These are phyloP conservation scores for Aradophagus sp. DNA, from an alignment of 1,140 invertebrate genomes.

Conservation along the genomic window DNA sequence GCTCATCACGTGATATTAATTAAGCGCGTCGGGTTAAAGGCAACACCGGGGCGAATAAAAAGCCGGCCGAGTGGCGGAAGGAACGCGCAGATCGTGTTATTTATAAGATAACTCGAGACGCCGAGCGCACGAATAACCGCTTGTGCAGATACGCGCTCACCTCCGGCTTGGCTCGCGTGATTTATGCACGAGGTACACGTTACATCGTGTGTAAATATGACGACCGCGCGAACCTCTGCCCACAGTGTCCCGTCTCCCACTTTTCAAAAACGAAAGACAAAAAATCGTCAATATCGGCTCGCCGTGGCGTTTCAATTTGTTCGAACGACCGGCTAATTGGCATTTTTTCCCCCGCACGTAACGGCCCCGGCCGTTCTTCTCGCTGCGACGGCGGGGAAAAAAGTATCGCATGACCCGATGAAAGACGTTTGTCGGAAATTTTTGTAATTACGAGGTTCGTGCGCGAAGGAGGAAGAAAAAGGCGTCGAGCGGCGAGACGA, in stretches of 20 bases:
- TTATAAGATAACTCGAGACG: constrained; percentile 65
- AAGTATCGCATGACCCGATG: constrained; percentile 24
- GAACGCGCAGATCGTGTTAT: constrained; percentile 71
- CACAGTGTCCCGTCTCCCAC: constrained; percentile 4
- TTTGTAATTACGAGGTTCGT: constrained; percentile 47
- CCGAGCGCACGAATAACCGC: constrained; percentile 25
- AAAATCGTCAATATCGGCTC: too few relatives aligned
- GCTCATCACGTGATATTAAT: constrained; percentile 74
- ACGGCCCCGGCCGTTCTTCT: too few relatives aligned
- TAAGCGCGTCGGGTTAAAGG: constrained; percentile 61
- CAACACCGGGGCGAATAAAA: constrained; percentile 45
- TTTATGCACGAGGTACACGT: constrained; percentile 57
- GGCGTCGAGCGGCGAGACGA: constrained; percentile 35
- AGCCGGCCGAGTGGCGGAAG: constrained; percentile 54
- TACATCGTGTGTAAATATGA: constrained; percentile 56
- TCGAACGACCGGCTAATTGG: constrained; percentile 16
- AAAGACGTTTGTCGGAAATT: constrained; percentile 38
- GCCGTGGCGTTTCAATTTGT: constrained; percentile 15
- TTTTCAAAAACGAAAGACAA: too few relatives aligned
- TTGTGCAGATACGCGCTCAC: constrained; percentile 4
- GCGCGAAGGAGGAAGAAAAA: constrained; percentile 28
- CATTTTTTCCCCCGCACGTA: too few relatives aligned
- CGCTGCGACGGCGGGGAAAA: too few relatives aligned
- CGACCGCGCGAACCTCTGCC: constrained; percentile 41
- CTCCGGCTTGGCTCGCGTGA: constrained; percentile 46